Evolutionary conservation across 2,797 vertebrate genomes (phyloP), one percentile per base, ranked within the genome.

Genomic region (Mormyrus hasselquistii): DNA sequence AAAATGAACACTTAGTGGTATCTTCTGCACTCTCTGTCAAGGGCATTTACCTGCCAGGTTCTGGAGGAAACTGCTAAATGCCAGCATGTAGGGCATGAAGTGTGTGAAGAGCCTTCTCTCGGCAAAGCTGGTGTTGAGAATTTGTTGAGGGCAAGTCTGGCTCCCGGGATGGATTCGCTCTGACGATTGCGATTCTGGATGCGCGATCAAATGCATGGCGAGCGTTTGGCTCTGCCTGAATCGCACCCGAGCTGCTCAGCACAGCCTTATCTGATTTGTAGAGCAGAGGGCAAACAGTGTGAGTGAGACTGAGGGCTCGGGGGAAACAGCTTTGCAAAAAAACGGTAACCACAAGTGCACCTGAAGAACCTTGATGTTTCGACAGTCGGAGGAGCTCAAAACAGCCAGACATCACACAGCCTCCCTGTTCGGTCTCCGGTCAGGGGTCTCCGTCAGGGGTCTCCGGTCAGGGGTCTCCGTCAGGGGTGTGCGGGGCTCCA

Each of bases 261-360:
- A 16, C 25, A 90, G 41, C 52, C 59, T 94, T 94, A 95, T 94
- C 94, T 95, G 94, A 93, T 94, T 90, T 90, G 86, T 88, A 52
- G 62, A 84, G 79, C 47, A 76, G 82, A 49, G 29, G n/a, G 50
- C 87, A 34, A 92, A 91, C 93, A 92, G 91, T 91, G 86, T 6
- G 90, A 91, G 92, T 92, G 91, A 93, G 4, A 38, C 22, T 19
- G 29, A 88, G 92, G n/a, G 14, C 41, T 88, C 90, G 90, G 92
- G 91, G 92, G 52, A 0, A 53, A 14, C 14, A 16, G 52, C 14
- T 91, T 69, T 90, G 93, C 94, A 29, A 93, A 92, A 92, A 93
- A 94, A 93, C 93, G 93, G 90, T 93, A 95, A 95, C 95, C 93
- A 92, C 94, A 95, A 76, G 91, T 90, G 93, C 94, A 95, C 94